These are phyloP conservation scores for Stenodera caucasica DNA, from an alignment of 2,888 invertebrate genomes.

Conservation along the genomic window DNA sequence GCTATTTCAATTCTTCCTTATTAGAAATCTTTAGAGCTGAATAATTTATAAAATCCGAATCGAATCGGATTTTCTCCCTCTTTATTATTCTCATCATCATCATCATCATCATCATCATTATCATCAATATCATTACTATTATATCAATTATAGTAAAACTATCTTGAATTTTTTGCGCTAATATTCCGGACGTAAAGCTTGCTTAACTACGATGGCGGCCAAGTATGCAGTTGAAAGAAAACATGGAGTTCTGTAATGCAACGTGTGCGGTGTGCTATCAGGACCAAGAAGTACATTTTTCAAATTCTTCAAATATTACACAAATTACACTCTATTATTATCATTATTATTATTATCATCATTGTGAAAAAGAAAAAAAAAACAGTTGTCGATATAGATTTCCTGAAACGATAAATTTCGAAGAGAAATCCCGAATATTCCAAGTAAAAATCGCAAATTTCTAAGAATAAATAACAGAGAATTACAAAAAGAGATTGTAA, in stretches of 20 bases:
- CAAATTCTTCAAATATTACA: conserved; percentile 47
- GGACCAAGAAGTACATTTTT: conserved; percentile 43
- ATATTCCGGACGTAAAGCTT: conserved; percentile 33
- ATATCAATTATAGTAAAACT: conserved; percentile 41
- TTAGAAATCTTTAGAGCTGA: too few species aligned
- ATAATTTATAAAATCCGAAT: neutral
- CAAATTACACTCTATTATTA: conserved; percentile 32
- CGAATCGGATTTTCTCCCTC: neutral
- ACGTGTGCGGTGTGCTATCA: conserved; percentile 45
- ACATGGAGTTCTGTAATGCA: conserved; percentile 44
- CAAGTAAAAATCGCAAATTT: conserved; percentile 24
- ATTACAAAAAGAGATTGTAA: conserved; percentile 33
- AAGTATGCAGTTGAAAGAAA: conserved; percentile 35
- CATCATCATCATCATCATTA: conserved; percentile 10
- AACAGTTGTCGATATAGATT: too few species aligned
- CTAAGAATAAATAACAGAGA: conserved; percentile 27
- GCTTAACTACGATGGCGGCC: conserved; percentile 36
- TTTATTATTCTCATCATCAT: neutral
- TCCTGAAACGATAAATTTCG: too few species aligned
- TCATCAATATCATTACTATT: conserved; percentile 35
- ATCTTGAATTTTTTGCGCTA: conserved; percentile 22
- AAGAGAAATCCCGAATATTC: conserved; percentile 18
- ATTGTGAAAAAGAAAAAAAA: too few species aligned
- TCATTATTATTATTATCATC: too few species aligned
- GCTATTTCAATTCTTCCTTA: too few species aligned